These are phyloP conservation scores for Esox niger DNA, from an alignment of 2,113 vertebrate species.

Conservation along the genomic window DNA sequence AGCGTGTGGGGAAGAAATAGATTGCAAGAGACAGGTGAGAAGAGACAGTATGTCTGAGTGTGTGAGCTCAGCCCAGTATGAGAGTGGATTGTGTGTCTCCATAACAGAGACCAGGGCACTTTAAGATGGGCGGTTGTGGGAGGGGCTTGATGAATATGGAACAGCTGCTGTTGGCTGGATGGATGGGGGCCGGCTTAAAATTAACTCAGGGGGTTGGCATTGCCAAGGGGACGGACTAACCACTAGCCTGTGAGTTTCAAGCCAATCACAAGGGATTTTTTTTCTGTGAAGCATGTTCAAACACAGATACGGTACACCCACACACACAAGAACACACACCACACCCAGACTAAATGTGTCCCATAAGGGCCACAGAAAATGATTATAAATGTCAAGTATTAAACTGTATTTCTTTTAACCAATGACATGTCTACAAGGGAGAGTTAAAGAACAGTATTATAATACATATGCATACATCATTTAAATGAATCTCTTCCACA, in stretches of 20 bases:
- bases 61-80: slow-evolving; percentile 62
- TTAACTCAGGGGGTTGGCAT: slow-evolving; percentile 58
- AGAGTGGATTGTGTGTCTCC: slow-evolving; percentile 75
- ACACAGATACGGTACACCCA: neutral
- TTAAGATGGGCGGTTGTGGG: slow-evolving; percentile 77
- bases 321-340: neutral
- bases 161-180: slow-evolving; percentile 72
- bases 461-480: too few relatives aligned
- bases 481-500: too few relatives aligned
- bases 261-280: slow-evolving; percentile 64
- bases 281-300: slow-evolving; percentile 27
- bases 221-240: slow-evolving; percentile 33
- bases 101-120: slow-evolving; percentile 77
- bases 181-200: slow-evolving; percentile 73
- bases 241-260: slow-evolving; percentile 43
- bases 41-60: slow-evolving; percentile 31
- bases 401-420: too few relatives aligned
- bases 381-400: too few relatives aligned
- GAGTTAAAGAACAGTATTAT: neutral
- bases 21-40: slow-evolving; percentile 12
- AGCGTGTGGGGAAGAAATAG: slow-evolving; percentile 8
- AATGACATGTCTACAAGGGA: too few relatives aligned
- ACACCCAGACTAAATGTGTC: neutral
- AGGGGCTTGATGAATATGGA: slow-evolving; percentile 68
- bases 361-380: neutral